These are phyloP conservation scores for Stenichneumon culpator DNA, from an alignment of 2,888 invertebrate species.

Conservation along the genomic window DNA sequence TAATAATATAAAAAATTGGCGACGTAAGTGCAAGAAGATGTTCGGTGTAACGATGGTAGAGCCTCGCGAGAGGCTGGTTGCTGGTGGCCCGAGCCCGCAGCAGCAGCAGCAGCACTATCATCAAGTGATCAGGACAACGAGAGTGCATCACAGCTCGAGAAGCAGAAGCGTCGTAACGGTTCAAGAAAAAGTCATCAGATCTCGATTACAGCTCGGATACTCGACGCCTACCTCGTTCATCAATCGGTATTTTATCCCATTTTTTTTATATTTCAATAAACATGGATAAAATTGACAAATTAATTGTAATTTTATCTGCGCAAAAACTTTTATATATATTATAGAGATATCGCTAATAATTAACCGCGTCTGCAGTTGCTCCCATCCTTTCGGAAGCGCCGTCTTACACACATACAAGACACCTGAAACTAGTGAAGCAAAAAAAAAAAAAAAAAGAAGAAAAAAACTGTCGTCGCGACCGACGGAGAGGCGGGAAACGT, in stretches of 20 bases:
- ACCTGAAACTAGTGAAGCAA: constrained; percentile 42
- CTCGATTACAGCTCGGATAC: constrained; percentile 83
- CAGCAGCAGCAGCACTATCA: constrained; percentile 80
- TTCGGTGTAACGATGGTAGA: constrained; percentile 81
- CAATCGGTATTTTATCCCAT: constrained; percentile 80
- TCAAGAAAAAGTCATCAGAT: constrained; percentile 84
- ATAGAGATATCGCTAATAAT: neutral
- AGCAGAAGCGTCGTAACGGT: constrained; percentile 82
- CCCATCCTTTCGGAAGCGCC: constrained; percentile 20
- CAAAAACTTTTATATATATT: neutral
- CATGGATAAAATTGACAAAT: neutral
- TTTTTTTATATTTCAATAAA: constrained; percentile 3
- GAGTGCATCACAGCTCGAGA: constrained; percentile 81
- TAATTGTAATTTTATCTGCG: neutral
- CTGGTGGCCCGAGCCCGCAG: constrained; percentile 65
- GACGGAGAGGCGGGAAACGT: constrained; percentile 16
- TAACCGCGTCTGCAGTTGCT: neutral
- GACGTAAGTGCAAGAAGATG: constrained; percentile 72
- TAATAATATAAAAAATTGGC: constrained; percentile 27
- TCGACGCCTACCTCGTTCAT: constrained; percentile 84
- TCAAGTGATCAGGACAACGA: constrained; percentile 82
- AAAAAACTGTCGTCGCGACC: constrained; percentile 4
- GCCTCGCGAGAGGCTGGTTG: constrained; percentile 79
- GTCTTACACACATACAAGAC: neutral
- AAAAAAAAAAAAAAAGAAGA: neutral